Evolutionary conservation across 2,888 invertebrate species (phyloP), one percentile per base, ranked within the genome.

Genomic region (Therioaphis trifolii): DNA sequence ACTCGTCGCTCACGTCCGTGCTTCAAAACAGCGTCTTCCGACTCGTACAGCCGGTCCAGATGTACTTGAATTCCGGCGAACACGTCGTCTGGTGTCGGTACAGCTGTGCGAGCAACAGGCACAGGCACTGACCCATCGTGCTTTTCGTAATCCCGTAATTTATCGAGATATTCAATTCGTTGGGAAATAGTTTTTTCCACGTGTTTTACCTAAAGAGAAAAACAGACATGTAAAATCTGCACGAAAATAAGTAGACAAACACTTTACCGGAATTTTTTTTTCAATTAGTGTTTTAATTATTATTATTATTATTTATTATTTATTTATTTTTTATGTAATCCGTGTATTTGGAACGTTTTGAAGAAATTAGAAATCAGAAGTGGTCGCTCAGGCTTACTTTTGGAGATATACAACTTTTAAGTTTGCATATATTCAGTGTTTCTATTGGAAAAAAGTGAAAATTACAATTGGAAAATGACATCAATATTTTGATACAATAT

Each of bases 11-110:
- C 85, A 24, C 55, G 79, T 29, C 75, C 84, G 35, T 84, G 72
- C 18, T 85, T 85, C 43, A 85, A 76, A 55, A 84, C 79, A 43
- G 85, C 85, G 12, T 85, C 85, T 80, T 85, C 85, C 14, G 85
- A 85, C 80, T 84, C 79, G 21, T 79, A 85, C 14, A 85, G 76
- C 77, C 84, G 84, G 9, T 84, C 76, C 24, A 85, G 76, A 63
- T 72, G 80, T 11, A 72, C 80, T 72, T 82, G 80, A 49, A 82
- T 24, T 82, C 80, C 74, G n/a, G 71, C 46, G 4, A 80, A 80
- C 5, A 80, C 71, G 71, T 80, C 79, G 46, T 80, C 79, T 46
- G 71, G 61, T 29, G 69, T 80, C 18, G 79, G 71, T 29, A 80
- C 71, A 58, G n/a, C n/a, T n/a, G 71, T 80, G 15, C 79, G 79